phyloP scores from a whole-genome alignment of 2,888 invertebrate genomes.

The Hemistola chrysoprasaria region DNA sequence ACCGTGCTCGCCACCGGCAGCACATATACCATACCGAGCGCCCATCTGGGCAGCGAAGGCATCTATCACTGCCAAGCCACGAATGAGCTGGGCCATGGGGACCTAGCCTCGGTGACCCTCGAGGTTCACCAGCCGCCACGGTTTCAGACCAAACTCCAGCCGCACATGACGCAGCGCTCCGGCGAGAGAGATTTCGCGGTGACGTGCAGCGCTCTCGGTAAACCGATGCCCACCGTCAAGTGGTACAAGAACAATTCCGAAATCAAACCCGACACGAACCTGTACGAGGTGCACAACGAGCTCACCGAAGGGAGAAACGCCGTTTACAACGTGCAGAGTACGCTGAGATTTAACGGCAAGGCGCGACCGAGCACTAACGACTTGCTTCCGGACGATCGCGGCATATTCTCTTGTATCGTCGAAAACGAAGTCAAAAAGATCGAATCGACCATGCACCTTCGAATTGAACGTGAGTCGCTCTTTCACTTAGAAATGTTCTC shows the following conservation, averaged over 20 bases:
- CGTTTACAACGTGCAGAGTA: conserved; percentile 92
- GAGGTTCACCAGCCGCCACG: conserved; percentile 95
- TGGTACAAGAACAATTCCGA: conserved; percentile 94
- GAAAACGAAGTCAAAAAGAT: conserved; percentile 94
- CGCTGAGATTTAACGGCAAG: conserved; percentile 90
- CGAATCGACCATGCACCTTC: conserved; percentile 94
- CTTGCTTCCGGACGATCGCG: conserved; percentile 91
- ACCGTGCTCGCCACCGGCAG: conserved; percentile 89
- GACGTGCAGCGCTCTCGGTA: conserved; percentile 93
- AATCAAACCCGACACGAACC: conserved; percentile 87
- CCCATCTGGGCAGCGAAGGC: conserved; percentile 93
- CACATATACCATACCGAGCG: conserved; percentile 92
- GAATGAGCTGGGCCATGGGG: conserved; percentile 94
- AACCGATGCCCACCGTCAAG: conserved; percentile 91
- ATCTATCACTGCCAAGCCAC: conserved; percentile 95
- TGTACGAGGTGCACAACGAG: conserved; percentile 91
- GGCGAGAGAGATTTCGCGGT: conserved; percentile 91
- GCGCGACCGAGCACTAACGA: conserved; percentile 89
- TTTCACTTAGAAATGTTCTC: no score
- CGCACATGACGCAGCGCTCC: conserved; percentile 90
- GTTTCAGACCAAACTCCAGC: conserved; percentile 90
- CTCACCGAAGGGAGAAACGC: conserved; percentile 89
- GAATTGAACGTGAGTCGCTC: conserved; percentile 90
- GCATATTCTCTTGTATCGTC: conserved; percentile 93
- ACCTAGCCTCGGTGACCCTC: conserved; percentile 90